These are phyloP conservation scores for Dasypus novemcinctus DNA, from an alignment of 2,113 vertebrate species.

Conservation along the genomic window DNA sequence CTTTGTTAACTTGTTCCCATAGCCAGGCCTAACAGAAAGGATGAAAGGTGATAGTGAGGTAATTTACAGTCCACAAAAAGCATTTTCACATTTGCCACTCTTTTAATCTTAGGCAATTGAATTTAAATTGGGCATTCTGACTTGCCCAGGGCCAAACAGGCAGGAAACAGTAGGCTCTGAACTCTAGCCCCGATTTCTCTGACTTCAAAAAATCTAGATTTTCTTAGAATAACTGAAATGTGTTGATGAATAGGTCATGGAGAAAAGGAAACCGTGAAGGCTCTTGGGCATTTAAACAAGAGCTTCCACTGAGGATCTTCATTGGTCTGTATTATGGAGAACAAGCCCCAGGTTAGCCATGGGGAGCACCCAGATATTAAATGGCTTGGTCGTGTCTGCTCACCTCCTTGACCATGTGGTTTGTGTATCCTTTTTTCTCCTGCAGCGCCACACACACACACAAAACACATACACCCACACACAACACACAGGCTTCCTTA, in stretches of 20 bases:
- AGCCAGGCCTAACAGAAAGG: neutral
- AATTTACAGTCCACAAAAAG: neutral
- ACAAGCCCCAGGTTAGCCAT: neutral
- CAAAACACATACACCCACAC: neutral
- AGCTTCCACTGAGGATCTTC: neutral
- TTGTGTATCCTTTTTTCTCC: neutral
- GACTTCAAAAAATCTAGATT: neutral
- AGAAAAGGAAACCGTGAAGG: neutral
- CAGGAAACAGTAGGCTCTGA: neutral
- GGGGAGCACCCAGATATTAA: neutral
- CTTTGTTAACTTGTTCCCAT: neutral
- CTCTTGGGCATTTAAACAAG: neutral
- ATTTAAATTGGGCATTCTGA: neutral
- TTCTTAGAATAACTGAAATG: neutral
- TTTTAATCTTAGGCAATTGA: neutral
- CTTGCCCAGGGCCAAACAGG: neutral
- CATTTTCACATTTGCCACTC: neutral
- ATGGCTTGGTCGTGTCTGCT: neutral
- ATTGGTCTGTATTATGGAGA: neutral
- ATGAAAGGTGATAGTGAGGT: neutral
- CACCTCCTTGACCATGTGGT: neutral
- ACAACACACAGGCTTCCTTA: neutral
- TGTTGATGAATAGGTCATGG: neutral
- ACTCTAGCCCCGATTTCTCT: neutral
- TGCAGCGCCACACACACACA: neutral